Conservation (phyloP, 2,113 vertebrate species). For the Sorex araneus region DNA sequence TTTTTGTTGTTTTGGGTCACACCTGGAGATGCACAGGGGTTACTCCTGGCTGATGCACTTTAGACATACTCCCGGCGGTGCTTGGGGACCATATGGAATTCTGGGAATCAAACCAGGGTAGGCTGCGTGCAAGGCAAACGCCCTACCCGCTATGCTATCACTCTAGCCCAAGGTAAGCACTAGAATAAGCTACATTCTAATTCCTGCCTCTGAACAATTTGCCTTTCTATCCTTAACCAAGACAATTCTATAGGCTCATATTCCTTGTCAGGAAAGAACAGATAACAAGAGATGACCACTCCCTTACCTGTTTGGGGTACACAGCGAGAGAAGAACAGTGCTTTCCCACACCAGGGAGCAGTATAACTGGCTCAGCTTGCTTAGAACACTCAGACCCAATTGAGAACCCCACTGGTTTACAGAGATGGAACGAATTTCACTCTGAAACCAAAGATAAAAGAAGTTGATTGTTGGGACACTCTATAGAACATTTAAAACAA, state of each 20-base stretch:
- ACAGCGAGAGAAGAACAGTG: conserved; percentile 96
- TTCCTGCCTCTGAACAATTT: neutral
- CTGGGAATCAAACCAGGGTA: too few relatives aligned
- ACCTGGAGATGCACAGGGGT: too few relatives aligned
- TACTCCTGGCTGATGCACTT: too few relatives aligned
- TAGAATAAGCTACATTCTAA: too few relatives aligned
- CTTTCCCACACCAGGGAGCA: conserved; percentile 98
- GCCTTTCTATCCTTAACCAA: neutral
- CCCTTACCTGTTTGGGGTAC: conserved; percentile 96
- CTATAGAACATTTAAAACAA: conserved; percentile 28
- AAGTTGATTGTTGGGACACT: conserved; percentile 5
- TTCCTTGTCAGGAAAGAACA: conserved; percentile 44
- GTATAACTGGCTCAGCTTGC: conserved; percentile 97
- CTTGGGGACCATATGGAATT: too few relatives aligned
- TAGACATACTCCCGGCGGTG: too few relatives aligned
- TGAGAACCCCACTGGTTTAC: conserved; percentile 98
- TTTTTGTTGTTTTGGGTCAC: too few relatives aligned
- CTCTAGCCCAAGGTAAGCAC: too few relatives aligned
- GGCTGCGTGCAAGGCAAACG: too few relatives aligned
- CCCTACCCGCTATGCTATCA: too few relatives aligned
- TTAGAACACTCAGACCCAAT: conserved; percentile 95
- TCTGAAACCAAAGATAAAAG: conserved; percentile 87
- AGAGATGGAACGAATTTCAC: conserved; percentile 96
- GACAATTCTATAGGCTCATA: neutral
- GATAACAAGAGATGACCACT: conserved; percentile 18